phyloP scores from a whole-genome alignment of 1,140 invertebrate species.

The Olivierus martensii region DNA sequence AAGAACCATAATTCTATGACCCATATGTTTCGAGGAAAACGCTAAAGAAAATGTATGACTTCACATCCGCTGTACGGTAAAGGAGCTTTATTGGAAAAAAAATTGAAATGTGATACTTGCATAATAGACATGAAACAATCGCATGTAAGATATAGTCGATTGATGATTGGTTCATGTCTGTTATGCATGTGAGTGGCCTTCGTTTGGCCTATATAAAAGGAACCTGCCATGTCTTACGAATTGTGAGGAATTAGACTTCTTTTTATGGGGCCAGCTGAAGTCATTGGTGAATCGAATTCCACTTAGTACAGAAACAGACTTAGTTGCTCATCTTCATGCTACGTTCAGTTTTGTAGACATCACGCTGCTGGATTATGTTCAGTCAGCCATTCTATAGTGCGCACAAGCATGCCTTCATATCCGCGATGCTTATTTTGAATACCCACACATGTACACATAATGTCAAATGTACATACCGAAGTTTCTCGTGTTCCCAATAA shows the following conservation, averaged over 20 bases:
- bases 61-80: background rate
- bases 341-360: background rate
- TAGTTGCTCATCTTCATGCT: background rate
- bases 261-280: slow-evolving; percentile 25
- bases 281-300: background rate
- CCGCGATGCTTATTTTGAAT: background rate
- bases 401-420: background rate
- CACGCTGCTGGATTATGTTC: background rate
- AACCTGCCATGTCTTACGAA: slow-evolving; percentile 31
- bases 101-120: too few relatives aligned
- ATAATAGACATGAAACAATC: too few relatives aligned
- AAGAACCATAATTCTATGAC: background rate
- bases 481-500: too few relatives aligned
- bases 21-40: background rate
- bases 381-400: background rate
- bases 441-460: background rate
- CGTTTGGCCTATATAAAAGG: slow-evolving; percentile 27
- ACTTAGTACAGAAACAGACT: background rate
- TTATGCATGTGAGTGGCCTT: too few relatives aligned
- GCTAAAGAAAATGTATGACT: background rate
- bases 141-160: too few relatives aligned
- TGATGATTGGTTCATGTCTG: too few relatives aligned
- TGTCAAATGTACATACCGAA: too few relatives aligned
- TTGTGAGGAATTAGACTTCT: slow-evolving; percentile 31
- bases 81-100: background rate